A percentile compares a stretch with the other conserved stretches of the same genome.
Conservation (phyloP, 2,113 vertebrate genomes). For the Cnemophilus loriae region DNA sequence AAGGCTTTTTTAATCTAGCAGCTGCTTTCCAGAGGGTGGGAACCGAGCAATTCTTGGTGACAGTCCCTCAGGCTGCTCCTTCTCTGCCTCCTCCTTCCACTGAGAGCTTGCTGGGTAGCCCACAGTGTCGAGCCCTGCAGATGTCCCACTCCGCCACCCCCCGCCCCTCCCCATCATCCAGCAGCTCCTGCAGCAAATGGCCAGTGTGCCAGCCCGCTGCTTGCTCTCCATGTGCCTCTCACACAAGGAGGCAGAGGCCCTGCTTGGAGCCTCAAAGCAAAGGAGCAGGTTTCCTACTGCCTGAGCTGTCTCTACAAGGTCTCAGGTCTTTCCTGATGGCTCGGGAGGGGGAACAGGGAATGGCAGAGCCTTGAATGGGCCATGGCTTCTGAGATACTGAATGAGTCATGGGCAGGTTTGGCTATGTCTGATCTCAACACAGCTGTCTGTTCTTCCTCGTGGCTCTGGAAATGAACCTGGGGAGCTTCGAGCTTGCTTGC, state of each 20-base stretch:
- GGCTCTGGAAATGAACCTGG: background rate
- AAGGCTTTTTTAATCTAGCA: background rate
- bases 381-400: background rate
- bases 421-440: background rate
- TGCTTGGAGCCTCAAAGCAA: background rate
- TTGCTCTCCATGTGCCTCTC: background rate
- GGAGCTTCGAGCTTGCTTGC: background rate
- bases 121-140: background rate
- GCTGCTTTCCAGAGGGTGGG: background rate
- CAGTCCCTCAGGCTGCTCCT: background rate
- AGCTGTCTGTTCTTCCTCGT: background rate
- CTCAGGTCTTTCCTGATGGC: background rate
- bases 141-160: too few species aligned
- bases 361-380: background rate
- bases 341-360: background rate
- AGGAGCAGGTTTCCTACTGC: background rate
- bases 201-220: fast-evolving
- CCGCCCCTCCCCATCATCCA: fast-evolving
- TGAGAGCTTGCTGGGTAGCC: background rate
- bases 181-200: background rate
- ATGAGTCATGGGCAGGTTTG: background rate
- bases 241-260: background rate
- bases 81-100: background rate
- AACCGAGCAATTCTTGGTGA: background rate
- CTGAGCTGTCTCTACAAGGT: background rate